Base-by-base conservation (phyloP, 2,888 invertebrate species). In the Onthophagus sagittarius region DNA sequence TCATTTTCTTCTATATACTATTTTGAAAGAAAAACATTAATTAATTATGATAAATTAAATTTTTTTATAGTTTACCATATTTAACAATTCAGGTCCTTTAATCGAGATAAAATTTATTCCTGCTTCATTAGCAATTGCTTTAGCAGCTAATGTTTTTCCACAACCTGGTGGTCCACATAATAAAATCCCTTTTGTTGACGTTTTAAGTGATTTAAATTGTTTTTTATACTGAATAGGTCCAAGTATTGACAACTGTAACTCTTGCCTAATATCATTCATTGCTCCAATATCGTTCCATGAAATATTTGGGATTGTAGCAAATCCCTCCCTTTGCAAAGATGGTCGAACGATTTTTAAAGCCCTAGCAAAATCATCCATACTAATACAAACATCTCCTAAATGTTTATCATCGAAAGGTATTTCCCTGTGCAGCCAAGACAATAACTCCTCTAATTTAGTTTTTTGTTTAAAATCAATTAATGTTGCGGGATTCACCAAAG, bases 1-100 rank as follows among this genome's bases (percentile, higher is more conserved):
- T 99, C 99, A 85, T 98, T 98, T 86, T 99, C 99, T 74, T 99
- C 99, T 14, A 99, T 97, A 85, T 99, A 99, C 95, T 93, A 79
- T 0, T 83, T 23, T 1, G 63, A 15, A 71, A 63, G 1, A 65
- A 72, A 64, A 65, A 14, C 9, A 15, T 69, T 63, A 62, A 63
- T 39, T 70, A 65, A 62, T 5, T 63, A 39, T 63, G 63, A 33
- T 15, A 74, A 74, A 70, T 14, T 31, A 39, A 15, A 31, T 31
- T 23, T 67, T 63, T 39, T 69, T 14, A 14, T 15, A 23, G 76
- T 83, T 86, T 85, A 95, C 95, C 99, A 99, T 99, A 83, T 97
- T 99, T 73, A 99, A 88, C 72, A 99, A 86, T 86, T 99, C 99
- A 0, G 99, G 99, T 13, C 99, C 99, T 87, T 99, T 99, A 0